Conservation (phyloP, 2,113 vertebrate genomes). For the Hemichromis elongatus region DNA sequence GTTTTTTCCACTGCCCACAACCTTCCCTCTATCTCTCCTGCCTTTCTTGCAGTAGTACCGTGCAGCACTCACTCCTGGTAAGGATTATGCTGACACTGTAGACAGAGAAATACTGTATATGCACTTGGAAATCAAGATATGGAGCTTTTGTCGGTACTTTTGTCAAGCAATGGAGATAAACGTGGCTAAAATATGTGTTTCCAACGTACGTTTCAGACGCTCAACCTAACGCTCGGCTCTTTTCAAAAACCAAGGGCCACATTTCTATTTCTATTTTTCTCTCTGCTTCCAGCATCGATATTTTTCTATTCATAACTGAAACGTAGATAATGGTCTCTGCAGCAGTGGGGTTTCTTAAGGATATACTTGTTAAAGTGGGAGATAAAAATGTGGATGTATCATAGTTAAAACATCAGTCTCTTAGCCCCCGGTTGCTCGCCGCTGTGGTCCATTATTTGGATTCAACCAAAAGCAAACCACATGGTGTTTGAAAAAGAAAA, state of each 20-base stretch:
- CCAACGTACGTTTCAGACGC: not conserved
- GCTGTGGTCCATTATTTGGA: slow-evolving; percentile 48
- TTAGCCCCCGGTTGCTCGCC: slow-evolving; percentile 4
- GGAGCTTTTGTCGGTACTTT: slow-evolving; percentile 34
- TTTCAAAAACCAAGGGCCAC: not conserved
- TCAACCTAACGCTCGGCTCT: not conserved
- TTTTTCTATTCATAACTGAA: slow-evolving; percentile 12
- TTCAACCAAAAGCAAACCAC: slow-evolving; percentile 47
- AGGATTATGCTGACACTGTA: slow-evolving; percentile 55
- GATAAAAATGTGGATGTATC: slow-evolving; percentile 25
- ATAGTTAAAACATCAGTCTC: slow-evolving; percentile 33
- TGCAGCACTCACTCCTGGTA: slow-evolving; percentile 39
- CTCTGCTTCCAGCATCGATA: not conserved
- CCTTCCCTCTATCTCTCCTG: not conserved
- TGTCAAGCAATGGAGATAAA: slow-evolving; percentile 46
- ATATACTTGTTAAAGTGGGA: slow-evolving; percentile 31
- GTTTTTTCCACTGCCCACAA: not conserved
- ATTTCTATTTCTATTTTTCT: not conserved
- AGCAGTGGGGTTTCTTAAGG: slow-evolving; percentile 15
- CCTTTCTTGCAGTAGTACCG: slow-evolving; percentile 2
- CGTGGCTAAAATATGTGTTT: slow-evolving; percentile 24
- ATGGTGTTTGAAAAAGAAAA: slow-evolving; percentile 53
- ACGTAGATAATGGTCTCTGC: slow-evolving; percentile 24
- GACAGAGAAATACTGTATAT: slow-evolving; percentile 34
- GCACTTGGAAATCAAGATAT: slow-evolving; percentile 53